These are phyloP conservation scores for Camelus dromedarius DNA, from an alignment of 2,113 vertebrate genomes.

Conservation along the genomic window DNA sequence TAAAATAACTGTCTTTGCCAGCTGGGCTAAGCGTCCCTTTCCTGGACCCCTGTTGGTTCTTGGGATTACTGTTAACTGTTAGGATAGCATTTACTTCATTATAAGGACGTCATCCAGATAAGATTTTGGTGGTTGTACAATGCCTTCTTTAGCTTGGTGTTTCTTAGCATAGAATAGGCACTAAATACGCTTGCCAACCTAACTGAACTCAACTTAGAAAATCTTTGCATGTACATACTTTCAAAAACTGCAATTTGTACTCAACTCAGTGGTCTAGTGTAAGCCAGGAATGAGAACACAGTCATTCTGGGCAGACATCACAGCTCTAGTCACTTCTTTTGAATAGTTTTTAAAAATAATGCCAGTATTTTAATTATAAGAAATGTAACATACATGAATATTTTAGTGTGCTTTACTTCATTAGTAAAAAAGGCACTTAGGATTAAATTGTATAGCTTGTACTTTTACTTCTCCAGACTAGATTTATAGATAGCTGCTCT, in stretches of 20 bases:
- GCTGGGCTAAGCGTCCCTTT: neutral
- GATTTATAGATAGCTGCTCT: conserved; percentile 77
- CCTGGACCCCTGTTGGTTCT: neutral
- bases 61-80: neutral
- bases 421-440: conserved; percentile 72
- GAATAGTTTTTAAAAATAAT: conserved; percentile 55
- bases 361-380: conserved; percentile 70
- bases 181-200: neutral
- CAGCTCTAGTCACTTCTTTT: neutral
- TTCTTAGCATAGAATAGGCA: neutral
- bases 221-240: neutral
- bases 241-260: neutral
- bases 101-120: neutral
- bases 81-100: neutral
- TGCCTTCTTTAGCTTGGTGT: neutral
- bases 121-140: neutral
- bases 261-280: neutral
- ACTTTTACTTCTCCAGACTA: conserved; percentile 73
- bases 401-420: conserved; percentile 64
- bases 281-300: neutral
- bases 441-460: conserved; percentile 73
- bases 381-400: conserved; percentile 61
- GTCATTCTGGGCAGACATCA: neutral
- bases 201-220: neutral
- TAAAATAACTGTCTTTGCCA: neutral